Evolutionary conservation across 2,113 vertebrate genomes (phyloP).

Genomic region (Macrotis lagotis): DNA sequence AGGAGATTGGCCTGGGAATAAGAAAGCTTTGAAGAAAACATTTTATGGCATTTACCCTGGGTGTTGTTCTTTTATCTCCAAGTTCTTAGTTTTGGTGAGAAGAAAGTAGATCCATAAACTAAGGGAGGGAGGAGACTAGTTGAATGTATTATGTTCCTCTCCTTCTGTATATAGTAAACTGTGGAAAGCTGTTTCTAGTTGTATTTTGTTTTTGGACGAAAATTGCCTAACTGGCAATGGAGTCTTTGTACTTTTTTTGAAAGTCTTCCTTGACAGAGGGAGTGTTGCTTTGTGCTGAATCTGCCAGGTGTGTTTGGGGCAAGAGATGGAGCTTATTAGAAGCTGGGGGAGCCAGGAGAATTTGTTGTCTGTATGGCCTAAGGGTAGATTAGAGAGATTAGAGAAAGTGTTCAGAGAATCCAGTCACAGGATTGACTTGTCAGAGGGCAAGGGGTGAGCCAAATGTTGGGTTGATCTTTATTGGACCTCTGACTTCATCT

Average conservation of each 20-base stretch:
- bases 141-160: neutral
- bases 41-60: neutral
- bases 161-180: neutral
- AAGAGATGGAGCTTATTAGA: neutral
- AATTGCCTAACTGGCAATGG: neutral
- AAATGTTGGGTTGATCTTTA: neutral
- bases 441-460: neutral
- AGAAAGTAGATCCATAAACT: neutral
- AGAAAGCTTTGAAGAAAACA: neutral
- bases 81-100: neutral
- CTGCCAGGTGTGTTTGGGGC: neutral
- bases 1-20: neutral
- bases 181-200: neutral
- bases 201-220: neutral
- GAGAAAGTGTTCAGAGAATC: neutral
- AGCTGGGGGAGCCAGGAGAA: neutral
- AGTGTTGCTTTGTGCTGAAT: neutral
- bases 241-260: neutral
- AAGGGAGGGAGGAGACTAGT: neutral
- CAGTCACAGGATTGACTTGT: neutral
- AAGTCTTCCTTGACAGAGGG: neutral
- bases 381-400: neutral
- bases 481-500: neutral
- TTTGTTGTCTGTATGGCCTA: neutral
- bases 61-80: neutral